Conservation (phyloP, 92 coral and sea anemone species). For the Palythoa caribaeorum region DNA sequence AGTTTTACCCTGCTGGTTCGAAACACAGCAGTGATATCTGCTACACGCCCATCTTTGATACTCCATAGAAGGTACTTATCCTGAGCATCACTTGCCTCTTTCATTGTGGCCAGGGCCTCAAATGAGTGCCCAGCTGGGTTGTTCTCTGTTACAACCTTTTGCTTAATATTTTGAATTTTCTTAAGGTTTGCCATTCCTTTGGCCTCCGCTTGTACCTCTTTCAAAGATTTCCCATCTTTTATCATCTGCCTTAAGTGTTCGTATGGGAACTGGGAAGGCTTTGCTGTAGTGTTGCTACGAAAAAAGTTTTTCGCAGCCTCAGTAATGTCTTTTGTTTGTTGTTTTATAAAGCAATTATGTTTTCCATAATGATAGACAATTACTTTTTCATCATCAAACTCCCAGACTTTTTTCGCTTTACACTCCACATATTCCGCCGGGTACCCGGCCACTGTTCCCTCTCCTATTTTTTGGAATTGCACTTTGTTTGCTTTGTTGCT, state of each 20-base stretch:
- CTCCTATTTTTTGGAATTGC: slow-evolving; percentile 42
- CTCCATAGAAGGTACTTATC: slow-evolving; percentile 70
- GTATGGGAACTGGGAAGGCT: slow-evolving; percentile 73
- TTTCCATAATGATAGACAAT: slow-evolving; percentile 64
- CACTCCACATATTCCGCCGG: slow-evolving; percentile 36
- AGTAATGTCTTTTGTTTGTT: slow-evolving; percentile 18
- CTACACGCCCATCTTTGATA: slow-evolving; percentile 64
- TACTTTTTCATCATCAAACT: slow-evolving; percentile 54
- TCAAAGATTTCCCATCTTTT: slow-evolving; percentile 57
- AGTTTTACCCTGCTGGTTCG: slow-evolving; percentile 62
- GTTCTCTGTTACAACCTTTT: slow-evolving; percentile 55
- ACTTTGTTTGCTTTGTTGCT: slow-evolving; percentile 46
- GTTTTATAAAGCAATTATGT: slow-evolving; percentile 51
- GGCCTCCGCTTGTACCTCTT: slow-evolving; percentile 62
- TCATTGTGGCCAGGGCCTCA: slow-evolving; percentile 76
- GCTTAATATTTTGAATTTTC: slow-evolving; percentile 67
- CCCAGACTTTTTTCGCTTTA: slow-evolving; percentile 69
- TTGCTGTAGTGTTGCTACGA: slow-evolving; percentile 56
- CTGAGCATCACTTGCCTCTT: slow-evolving; percentile 56
- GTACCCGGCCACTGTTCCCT: slow-evolving; percentile 35
- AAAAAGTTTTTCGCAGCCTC: slow-evolving; percentile 56
- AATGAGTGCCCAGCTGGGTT: slow-evolving; percentile 71
- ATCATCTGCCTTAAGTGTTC: slow-evolving; percentile 54
- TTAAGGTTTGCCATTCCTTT: slow-evolving; percentile 67
- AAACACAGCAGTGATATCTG: slow-evolving; percentile 64